phyloP scores from a whole-genome alignment of 2,888 invertebrate genomes.

The Agonopterix heracliana region DNA sequence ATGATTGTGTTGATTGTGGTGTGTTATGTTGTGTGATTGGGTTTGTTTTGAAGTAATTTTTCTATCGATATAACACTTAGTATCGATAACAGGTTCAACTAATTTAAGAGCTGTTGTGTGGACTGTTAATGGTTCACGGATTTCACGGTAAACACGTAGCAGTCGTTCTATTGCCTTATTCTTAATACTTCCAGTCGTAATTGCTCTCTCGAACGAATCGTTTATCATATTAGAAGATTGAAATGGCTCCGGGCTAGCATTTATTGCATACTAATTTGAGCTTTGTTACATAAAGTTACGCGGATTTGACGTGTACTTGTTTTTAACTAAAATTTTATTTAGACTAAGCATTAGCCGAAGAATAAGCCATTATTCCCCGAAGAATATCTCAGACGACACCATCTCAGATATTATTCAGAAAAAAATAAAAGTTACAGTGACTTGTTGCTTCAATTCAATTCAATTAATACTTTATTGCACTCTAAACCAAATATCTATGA shows the following conservation, averaged over 20 bases:
- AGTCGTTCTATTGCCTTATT: slow-evolving; percentile 35
- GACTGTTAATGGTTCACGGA: slow-evolving; percentile 50
- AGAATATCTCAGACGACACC: too few relatives aligned
- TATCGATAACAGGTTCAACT: background rate
- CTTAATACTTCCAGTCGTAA: slow-evolving; percentile 43
- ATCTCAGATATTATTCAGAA: too few relatives aligned
- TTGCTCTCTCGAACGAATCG: slow-evolving; percentile 64
- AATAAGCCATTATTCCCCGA: too few relatives aligned
- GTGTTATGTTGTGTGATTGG: too few relatives aligned
- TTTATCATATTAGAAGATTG: slow-evolving; percentile 60
- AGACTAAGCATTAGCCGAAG: too few relatives aligned
- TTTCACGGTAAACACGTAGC: slow-evolving; percentile 43
- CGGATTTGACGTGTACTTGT: slow-evolving; percentile 16
- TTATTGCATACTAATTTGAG: slow-evolving; percentile 40
- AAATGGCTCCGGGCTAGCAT: slow-evolving; percentile 41
- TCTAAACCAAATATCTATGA: too few relatives aligned
- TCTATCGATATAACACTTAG: background rate
- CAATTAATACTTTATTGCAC: too few relatives aligned
- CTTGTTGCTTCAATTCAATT: background rate
- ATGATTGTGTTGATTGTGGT: too few relatives aligned
- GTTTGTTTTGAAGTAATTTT: background rate
- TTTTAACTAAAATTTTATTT: background rate
- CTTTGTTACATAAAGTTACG: slow-evolving; percentile 31
- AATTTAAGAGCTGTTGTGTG: slow-evolving; percentile 18
- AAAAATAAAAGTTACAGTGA: background rate